Evolutionary conservation across 2,113 vertebrate genomes (phyloP), one percentile per base, ranked within the genome.

Genomic region (Leuciscus idus): DNA sequence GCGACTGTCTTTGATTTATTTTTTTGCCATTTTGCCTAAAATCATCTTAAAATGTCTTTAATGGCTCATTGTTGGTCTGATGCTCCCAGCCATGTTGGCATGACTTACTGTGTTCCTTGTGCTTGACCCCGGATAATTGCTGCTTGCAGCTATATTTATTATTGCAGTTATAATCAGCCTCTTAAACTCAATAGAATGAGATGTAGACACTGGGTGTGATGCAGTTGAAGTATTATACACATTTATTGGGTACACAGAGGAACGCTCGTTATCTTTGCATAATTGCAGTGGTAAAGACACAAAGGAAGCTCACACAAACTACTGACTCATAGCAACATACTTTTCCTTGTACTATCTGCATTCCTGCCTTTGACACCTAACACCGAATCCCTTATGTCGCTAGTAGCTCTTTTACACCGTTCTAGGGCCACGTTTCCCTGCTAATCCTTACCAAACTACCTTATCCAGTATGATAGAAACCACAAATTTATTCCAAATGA

Each of bases 281-380:
- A 79, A 79, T 39, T 26, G 55, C 26, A 10, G 33, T 79, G 55
- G 33, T 61, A 26, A 57, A 79, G 55, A 61, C 21, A 62, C 57
- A 62, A 80, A 61, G 33, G 57, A 80, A 39, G 30, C 11, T 55
- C 52, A 79, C 50, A 78, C 52, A 36, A 78, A 61, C 74, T 1
- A 36, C 2, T 43, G 21, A 79, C 30, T 59, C 76, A 78, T 59
- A n/a, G 55, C 33, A 8, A 23, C 50, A 52, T 26, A 26, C 3
- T 17, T 52, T 74, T 46, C 2, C 26, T 52, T 33, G 75, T 80
- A 15, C 77, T 61, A 17, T 61, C 10, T 61, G 23, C 55, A 61
- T 79, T 79, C 50, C 55, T 9, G 33, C 11, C 55, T 61, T 17
- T 79, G 21, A 62, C 55, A 62, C 2, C 12, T 15, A 79, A 80